Evolutionary conservation across 2,888 invertebrate species (phyloP).

Genomic region (Rapana venosa): DNA sequence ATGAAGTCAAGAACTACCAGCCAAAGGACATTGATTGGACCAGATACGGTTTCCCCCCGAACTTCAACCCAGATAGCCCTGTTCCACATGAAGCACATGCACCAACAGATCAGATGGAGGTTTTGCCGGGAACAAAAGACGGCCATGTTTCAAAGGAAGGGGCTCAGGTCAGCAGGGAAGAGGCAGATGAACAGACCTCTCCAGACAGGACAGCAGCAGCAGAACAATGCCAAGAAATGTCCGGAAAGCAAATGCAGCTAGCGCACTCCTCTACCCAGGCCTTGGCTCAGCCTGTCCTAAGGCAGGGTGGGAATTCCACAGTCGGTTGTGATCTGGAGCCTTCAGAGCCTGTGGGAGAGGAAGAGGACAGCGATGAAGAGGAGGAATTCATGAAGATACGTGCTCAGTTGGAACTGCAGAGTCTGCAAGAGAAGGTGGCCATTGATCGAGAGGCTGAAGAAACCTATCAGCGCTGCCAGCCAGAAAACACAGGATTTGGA

Average conservation of each 20-base stretch:
- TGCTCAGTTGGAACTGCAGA: neutral
- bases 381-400: neutral
- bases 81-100: no score
- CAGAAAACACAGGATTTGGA: neutral
- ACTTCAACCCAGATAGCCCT: constrained; percentile 45
- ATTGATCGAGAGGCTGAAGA: constrained; percentile 30
- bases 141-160: no score
- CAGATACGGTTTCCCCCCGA: constrained; percentile 67
- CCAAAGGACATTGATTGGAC: constrained; percentile 55
- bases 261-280: neutral
- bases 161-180: no score
- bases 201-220: neutral
- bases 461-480: constrained; percentile 23
- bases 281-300: neutral
- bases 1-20: constrained; percentile 13
- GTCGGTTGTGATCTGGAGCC: neutral
- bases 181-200: neutral
- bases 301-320: neutral
- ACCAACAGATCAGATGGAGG: no score
- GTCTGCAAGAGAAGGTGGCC: neutral
- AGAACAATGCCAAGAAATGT: neutral
- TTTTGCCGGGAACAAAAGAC: no score
- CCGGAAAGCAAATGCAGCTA: neutral
- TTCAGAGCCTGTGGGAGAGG: neutral
- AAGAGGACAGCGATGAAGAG: neutral